Conservation (phyloP, 92 coral and sea anemone species). For the Palythoa heliodiscus region DNA sequence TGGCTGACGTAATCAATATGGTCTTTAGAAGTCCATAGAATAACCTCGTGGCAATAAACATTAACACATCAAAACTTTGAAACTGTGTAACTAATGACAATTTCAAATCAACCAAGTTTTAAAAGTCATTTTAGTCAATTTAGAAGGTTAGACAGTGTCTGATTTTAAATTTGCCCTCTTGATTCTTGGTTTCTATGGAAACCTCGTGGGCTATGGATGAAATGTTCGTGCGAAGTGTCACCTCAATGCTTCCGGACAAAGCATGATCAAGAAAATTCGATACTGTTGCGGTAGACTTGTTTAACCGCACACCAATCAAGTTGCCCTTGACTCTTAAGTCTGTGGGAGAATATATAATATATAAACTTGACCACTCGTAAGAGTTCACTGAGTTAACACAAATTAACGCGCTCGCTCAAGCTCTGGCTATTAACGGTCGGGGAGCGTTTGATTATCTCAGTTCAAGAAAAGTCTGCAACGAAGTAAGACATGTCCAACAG, state of each 20-base stretch:
- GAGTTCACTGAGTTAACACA: neutral
- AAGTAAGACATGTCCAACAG: slow-evolving; percentile 3
- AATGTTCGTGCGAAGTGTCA: slow-evolving; percentile 18
- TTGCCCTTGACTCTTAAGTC: neutral
- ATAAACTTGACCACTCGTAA: neutral
- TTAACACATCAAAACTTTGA: too few species aligned
- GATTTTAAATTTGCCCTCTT: neutral
- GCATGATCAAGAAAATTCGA: slow-evolving; percentile 16
- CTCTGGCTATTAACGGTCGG: neutral
- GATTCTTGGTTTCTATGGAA: neutral
- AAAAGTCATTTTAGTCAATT: neutral
- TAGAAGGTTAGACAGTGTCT: neutral
- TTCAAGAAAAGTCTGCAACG: neutral
- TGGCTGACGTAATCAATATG: too few species aligned
- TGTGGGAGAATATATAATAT: neutral
- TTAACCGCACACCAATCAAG: neutral
- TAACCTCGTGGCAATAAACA: too few species aligned
- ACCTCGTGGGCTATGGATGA: neutral
- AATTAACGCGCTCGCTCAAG: neutral
- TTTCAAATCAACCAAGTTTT: too few species aligned
- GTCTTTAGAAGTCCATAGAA: too few species aligned
- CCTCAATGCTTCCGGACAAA: slow-evolving; percentile 9
- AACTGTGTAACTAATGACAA: too few species aligned
- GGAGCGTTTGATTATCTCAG: neutral
- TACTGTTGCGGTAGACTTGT: neutral